Percentiles rank a stretch among this genome's conserved stretches.
These are phyloP conservation scores for Lamproptera curius DNA, from an alignment of 2,888 invertebrate genomes.

Conservation along the genomic window DNA sequence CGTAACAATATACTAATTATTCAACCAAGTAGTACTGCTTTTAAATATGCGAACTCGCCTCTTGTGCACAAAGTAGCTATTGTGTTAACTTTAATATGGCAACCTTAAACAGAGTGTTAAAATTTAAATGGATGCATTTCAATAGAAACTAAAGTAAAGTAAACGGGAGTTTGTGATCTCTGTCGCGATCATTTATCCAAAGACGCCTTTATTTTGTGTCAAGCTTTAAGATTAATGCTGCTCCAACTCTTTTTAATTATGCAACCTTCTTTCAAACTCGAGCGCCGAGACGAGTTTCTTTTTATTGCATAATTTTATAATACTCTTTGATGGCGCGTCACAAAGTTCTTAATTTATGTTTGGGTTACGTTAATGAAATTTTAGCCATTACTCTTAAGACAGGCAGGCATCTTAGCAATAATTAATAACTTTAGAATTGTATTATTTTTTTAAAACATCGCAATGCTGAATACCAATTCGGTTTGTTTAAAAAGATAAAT, in stretches of 20 bases:
- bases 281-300: constrained; percentile 15
- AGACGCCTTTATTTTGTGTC: constrained; percentile 46
- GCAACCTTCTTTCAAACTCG: constrained; percentile 38
- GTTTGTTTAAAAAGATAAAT: no score
- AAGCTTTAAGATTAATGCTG: constrained; percentile 50
- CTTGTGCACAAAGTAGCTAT: not conserved
- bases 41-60: not conserved
- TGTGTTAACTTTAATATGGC: not conserved
- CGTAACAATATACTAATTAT: no score
- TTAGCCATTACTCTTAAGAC: no score
- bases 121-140: constrained; percentile 21
- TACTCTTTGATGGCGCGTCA: not conserved
- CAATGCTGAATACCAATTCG: no score
- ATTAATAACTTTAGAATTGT: no score
- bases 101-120: not conserved
- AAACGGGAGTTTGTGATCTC: constrained; percentile 31
- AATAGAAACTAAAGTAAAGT: constrained; percentile 34
- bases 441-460: no score
- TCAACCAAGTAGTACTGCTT: not conserved
- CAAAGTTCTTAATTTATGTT: no score
- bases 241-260: constrained; percentile 58
- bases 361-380: no score
- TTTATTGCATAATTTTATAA: constrained; percentile 7
- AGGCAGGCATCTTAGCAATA: no score
- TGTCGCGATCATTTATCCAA: constrained; percentile 35